Conservation (phyloP, 2,797 vertebrate species). For the Periophthalmus magnuspinnatus region DNA sequence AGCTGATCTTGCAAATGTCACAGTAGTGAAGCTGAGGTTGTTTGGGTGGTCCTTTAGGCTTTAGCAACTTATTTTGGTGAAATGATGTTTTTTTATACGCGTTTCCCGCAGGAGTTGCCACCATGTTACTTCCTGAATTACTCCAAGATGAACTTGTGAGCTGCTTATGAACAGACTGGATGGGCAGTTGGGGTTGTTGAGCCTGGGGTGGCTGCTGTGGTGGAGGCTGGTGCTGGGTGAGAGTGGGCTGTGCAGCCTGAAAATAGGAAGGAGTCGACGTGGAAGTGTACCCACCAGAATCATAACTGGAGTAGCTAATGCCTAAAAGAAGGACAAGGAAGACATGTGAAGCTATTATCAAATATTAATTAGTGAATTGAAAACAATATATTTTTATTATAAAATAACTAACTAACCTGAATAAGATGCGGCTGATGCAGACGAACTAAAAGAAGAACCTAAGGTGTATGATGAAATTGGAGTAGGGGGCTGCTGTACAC, state of each 20-base stretch:
- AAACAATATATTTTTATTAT: not conserved
- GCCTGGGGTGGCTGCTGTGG: constrained; percentile 58
- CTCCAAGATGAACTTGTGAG: constrained; percentile 75
- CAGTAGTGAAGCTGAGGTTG: constrained; percentile 85
- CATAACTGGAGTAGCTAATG: constrained; percentile 73
- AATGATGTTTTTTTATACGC: constrained; percentile 72
- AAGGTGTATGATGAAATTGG: constrained; percentile 78
- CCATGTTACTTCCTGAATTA: constrained; percentile 68
- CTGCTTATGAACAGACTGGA: constrained; percentile 71
- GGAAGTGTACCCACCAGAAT: constrained; percentile 68
- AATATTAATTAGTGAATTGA: constrained; percentile 5
- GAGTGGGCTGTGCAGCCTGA: constrained; percentile 70
- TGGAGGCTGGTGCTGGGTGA: constrained; percentile 59
- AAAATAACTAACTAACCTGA: constrained; percentile 62
- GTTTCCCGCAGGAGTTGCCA: constrained; percentile 55
- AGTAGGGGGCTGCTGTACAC: constrained; percentile 71
- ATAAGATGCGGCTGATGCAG: constrained; percentile 70
- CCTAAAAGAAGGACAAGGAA: constrained; percentile 59
- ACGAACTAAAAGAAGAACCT: constrained; percentile 73
- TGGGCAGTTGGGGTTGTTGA: constrained; percentile 57
- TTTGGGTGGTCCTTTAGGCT: constrained; percentile 77
- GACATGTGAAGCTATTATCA: not conserved
- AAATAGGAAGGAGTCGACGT: constrained; percentile 75
- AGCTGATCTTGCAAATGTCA: constrained; percentile 88
- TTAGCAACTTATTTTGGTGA: constrained; percentile 76